These are phyloP conservation scores for Epizoanthus rinbou DNA, from an alignment of 92 coral and sea anemone genomes.

Conservation along the genomic window DNA sequence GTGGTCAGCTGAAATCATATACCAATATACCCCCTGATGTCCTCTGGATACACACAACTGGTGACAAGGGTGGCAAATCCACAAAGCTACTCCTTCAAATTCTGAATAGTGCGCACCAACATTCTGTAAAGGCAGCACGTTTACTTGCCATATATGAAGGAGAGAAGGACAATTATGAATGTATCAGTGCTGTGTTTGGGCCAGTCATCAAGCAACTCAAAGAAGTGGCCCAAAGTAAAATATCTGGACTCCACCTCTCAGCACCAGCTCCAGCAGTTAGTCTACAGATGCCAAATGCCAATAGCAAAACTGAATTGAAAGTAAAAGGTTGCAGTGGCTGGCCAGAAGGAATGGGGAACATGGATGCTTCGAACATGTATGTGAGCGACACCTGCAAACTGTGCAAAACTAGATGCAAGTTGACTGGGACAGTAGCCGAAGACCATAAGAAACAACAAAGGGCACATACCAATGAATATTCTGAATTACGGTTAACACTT, in stretches of 20 bases:
- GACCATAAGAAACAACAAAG: neutral
- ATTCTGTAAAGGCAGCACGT: constrained; percentile 41
- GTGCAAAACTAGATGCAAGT: neutral
- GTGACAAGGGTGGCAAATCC: constrained; percentile 54
- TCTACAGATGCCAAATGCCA: too few species aligned
- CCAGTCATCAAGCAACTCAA: constrained; percentile 17
- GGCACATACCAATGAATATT: neutral
- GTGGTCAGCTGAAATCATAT: constrained; percentile 18
- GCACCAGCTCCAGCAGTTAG: too few species aligned
- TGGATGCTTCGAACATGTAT: neutral
- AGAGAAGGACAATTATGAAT: too few species aligned
- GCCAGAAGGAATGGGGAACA: neutral
- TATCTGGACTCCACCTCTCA: too few species aligned
- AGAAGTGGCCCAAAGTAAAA: neutral
- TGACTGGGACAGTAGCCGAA: neutral
- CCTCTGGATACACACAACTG: constrained; percentile 39
- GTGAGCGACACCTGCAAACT: neutral
- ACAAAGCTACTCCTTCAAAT: constrained; percentile 52
- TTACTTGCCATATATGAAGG: too few species aligned
- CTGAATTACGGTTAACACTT: neutral
- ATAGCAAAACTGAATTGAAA: too few species aligned
- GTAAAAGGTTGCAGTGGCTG: constrained; percentile 1
- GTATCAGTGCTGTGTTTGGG: constrained; percentile 14
- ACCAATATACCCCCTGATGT: constrained; percentile 32
- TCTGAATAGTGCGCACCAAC: constrained; percentile 39